Conservation (phyloP, 2,888 invertebrate genomes). For the Sympetrum striolatum region DNA sequence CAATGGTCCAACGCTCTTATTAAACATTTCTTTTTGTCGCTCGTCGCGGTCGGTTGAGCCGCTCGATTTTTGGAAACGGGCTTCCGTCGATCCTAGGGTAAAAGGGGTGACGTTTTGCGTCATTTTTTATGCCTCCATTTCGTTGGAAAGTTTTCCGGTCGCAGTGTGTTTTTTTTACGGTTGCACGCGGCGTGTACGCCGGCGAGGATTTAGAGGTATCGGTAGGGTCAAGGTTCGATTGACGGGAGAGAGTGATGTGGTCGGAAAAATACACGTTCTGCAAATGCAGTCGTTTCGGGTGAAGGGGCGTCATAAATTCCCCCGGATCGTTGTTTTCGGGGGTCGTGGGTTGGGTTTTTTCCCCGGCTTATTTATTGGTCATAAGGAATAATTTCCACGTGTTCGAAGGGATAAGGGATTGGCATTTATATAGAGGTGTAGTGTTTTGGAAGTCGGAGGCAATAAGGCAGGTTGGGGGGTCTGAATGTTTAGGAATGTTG, state of each 20-base stretch:
- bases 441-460: not conserved
- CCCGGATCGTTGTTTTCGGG: not conserved
- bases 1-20: not conserved
- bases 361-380: not conserved
- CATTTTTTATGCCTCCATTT: not conserved
- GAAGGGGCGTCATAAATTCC: not conserved
- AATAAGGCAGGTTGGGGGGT: not conserved
- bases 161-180: not conserved
- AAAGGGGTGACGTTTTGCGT: not conserved
- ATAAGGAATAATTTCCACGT: not conserved
- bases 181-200: not conserved
- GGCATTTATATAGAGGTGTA: not conserved
- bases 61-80: not conserved
- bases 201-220: conserved; percentile 6
- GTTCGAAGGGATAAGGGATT: not conserved
- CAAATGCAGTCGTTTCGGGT: not conserved
- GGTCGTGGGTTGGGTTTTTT: not conserved
- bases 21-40: not conserved
- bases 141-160: not conserved
- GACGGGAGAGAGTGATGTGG: not conserved
- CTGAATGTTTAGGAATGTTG: too few relatives aligned
- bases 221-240: conserved; percentile 19
- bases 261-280: not conserved
- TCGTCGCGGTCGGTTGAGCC: not conserved
- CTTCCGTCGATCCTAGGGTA: not conserved